Conservation (phyloP, 2,888 invertebrate species). For the Epiblema foenella region DNA sequence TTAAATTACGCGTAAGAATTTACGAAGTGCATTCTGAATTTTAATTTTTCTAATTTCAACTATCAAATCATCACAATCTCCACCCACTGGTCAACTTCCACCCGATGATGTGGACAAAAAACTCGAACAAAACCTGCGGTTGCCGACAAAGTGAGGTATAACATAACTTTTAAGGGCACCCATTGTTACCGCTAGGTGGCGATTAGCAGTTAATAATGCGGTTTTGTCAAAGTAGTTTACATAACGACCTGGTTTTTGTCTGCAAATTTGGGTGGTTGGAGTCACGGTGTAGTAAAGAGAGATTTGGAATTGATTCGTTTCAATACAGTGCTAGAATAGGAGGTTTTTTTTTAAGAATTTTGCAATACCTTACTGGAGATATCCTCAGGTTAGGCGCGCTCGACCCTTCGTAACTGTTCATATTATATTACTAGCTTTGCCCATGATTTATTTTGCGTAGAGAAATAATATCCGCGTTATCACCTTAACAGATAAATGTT, state of each 20-base stretch:
- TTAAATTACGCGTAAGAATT: too few species aligned
- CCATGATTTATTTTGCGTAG: too few species aligned
- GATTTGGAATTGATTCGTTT: slow-evolving; percentile 38
- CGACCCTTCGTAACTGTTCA: background rate
- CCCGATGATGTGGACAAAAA: slow-evolving; percentile 68
- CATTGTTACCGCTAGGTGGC: slow-evolving; percentile 58
- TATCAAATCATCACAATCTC: slow-evolving; percentile 46
- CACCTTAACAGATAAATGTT: too few species aligned
- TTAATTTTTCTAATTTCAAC: slow-evolving; percentile 26
- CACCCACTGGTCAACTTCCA: slow-evolving; percentile 64
- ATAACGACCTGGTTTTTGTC: slow-evolving; percentile 43
- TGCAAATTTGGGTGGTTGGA: slow-evolving; percentile 25
- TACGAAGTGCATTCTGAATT: background rate
- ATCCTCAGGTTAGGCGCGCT: background rate
- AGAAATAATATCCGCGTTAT: too few species aligned
- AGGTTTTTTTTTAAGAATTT: slow-evolving; percentile 8
- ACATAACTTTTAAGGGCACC: slow-evolving; percentile 47
- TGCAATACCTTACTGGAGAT: slow-evolving; percentile 1
- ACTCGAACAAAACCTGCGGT: slow-evolving; percentile 55
- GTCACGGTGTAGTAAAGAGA: slow-evolving; percentile 14
- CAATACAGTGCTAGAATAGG: slow-evolving; percentile 4
- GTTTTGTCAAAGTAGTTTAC: slow-evolving; percentile 55
- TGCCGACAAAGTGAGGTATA: slow-evolving; percentile 44
- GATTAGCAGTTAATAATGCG: slow-evolving; percentile 71
- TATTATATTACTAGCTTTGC: too few species aligned